Percentiles rank a stretch among this genome's conserved stretches.
phyloP scores from a whole-genome alignment of 1,140 invertebrate species.

The Polypedilum pembai region DNA sequence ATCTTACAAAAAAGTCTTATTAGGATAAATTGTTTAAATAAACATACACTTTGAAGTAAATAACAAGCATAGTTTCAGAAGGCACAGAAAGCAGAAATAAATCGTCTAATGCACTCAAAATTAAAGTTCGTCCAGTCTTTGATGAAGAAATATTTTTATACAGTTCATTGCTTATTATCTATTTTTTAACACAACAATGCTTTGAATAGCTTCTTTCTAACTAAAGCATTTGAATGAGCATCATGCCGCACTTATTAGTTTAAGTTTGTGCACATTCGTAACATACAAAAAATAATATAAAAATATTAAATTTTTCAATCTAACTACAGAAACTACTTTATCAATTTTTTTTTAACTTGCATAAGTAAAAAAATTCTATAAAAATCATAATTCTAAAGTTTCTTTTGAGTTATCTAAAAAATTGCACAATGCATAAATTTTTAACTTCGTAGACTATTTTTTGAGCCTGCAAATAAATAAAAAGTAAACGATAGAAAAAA shows the following conservation, averaged over 20 bases:
- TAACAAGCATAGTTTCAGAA: conserved; percentile 3
- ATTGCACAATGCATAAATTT: neutral
- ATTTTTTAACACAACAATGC: conserved; percentile 9
- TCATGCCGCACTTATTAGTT: neutral
- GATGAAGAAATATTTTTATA: neutral
- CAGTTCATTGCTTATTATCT: neutral
- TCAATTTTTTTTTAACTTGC: neutral
- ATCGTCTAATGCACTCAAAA: conserved; percentile 11
- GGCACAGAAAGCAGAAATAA: neutral
- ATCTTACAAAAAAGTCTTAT: too few relatives aligned
- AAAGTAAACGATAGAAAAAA: conserved; percentile 20
- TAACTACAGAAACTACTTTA: neutral
- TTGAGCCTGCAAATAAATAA: conserved; percentile 18
- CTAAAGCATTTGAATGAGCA: neutral
- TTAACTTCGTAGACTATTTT: conserved; percentile 22
- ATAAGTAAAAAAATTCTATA: neutral
- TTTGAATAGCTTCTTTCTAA: neutral
- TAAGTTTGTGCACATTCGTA: neutral
- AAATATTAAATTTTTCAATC: neutral
- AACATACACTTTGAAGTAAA: conserved; percentile 12
- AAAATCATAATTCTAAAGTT: neutral
- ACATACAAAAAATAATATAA: neutral
- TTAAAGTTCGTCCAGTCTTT: neutral
- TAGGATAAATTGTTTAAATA: neutral
- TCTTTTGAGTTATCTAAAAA: neutral